Evolutionary conservation across 2,888 invertebrate species (phyloP).

Genomic region (Sinodicranocentrus sp.): DNA sequence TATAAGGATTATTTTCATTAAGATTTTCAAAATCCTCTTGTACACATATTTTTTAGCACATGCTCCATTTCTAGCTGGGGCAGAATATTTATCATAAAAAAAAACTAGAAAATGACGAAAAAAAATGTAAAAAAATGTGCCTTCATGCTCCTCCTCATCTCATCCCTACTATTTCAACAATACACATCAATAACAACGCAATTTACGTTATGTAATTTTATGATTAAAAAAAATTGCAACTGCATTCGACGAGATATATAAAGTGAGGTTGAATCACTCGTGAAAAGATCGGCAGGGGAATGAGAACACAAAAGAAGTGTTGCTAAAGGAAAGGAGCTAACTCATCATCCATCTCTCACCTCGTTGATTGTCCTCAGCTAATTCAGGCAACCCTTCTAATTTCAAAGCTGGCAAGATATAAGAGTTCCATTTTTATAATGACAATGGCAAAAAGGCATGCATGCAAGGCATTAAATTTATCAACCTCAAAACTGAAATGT

Average conservation of each 20-base stretch:
- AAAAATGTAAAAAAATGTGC: no score
- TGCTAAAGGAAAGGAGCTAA: slow-evolving; percentile 33
- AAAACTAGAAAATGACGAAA: no score
- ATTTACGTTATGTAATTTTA: slow-evolving; percentile 1
- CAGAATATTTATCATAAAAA: no score
- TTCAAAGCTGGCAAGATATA: neutral
- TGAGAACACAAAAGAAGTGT: slow-evolving; percentile 5
- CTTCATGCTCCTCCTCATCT: neutral
- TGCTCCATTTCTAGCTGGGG: no score
- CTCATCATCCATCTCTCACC: slow-evolving; percentile 59
- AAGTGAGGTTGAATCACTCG: neutral
- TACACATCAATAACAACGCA: neutral
- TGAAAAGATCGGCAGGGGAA: slow-evolving; percentile 13
- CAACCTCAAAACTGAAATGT: neutral
- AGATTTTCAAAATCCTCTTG: no score
- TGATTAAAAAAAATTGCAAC: neutral
- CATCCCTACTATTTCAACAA: neutral
- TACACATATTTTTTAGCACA: no score
- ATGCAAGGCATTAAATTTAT: slow-evolving; percentile 6
- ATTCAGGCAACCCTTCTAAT: slow-evolving; percentile 45
- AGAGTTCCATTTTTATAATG: neutral
- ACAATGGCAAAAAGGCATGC: neutral
- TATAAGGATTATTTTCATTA: no score
- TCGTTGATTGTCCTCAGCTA: slow-evolving; percentile 54
- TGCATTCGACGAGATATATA: neutral